These are phyloP conservation scores for Parambassis ranga DNA, from an alignment of 2,797 vertebrate species.

Conservation along the genomic window DNA sequence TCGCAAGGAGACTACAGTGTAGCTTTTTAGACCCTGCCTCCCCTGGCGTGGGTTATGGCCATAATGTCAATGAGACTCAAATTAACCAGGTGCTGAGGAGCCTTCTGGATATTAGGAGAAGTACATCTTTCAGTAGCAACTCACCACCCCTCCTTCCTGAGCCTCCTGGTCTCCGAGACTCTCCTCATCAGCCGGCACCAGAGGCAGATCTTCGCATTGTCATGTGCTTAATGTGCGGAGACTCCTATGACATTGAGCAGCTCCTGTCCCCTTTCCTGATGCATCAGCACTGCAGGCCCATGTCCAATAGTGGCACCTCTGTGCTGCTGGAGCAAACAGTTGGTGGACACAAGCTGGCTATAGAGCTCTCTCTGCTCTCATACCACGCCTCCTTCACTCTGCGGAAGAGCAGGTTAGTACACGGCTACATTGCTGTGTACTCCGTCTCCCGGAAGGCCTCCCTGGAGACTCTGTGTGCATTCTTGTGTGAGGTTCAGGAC, in stretches of 20 bases:
- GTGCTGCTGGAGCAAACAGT: slow-evolving; percentile 88
- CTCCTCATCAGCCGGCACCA: slow-evolving; percentile 76
- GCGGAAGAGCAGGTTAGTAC: slow-evolving; percentile 91
- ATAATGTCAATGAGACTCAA: slow-evolving; percentile 92
- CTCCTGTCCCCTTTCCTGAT: slow-evolving; percentile 89
- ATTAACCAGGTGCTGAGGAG: slow-evolving; percentile 91
- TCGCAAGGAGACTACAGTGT: slow-evolving; percentile 91
- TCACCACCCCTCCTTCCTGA: slow-evolving; percentile 82
- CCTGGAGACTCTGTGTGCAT: slow-evolving; percentile 92
- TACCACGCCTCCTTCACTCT: slow-evolving; percentile 94
- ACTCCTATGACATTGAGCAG: slow-evolving; percentile 88
- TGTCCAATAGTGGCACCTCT: slow-evolving; percentile 82
- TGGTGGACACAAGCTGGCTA: slow-evolving; percentile 84
- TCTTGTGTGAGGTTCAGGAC: slow-evolving; percentile 96
- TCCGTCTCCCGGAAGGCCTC: slow-evolving; percentile 90
- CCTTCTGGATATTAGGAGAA: slow-evolving; percentile 88
- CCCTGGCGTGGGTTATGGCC: slow-evolving; percentile 90
- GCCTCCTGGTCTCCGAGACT: slow-evolving; percentile 84
- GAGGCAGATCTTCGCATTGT: slow-evolving; percentile 91
- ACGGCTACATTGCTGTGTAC: slow-evolving; percentile 95
- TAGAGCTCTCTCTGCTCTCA: slow-evolving; percentile 90
- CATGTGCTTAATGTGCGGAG: slow-evolving; percentile 96
- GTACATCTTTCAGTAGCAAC: slow-evolving; percentile 80
- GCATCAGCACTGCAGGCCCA: slow-evolving; percentile 86
- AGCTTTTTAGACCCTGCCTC: slow-evolving; percentile 91